Base-by-base conservation (phyloP, 1,140 invertebrate genomes). In the Drepana arcuata region DNA sequence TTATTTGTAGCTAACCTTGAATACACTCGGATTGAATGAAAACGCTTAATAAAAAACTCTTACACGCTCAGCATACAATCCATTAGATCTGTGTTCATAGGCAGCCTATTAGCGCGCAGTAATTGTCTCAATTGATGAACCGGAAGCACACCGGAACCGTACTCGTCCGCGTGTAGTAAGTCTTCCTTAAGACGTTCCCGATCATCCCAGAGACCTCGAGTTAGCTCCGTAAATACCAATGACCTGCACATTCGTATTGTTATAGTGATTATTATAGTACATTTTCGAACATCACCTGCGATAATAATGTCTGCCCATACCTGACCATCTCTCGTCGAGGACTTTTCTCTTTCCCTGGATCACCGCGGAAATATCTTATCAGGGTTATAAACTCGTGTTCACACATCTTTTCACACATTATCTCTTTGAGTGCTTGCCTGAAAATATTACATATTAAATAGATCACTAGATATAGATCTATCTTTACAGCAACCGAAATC, bases 381-480 rank as follows among this genome's bases (percentile, higher is more conserved):
- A 93, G 70, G 4, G 92, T 92, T 6, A 93, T 80, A 45, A 92
- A 90, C 83, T 94, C 92, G 28, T 94, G 92, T 49, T 93, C 90
- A 1, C 87, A 88, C 63, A 93, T 89, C 32, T 88, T 83, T 30
- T 89, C 86, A 18, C 86, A 88, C 60, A 91, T 64, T 14, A 87
- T 64, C 31, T 85, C 81, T 44, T 84, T 74, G 12, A 91, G 45
- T 0, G 87, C 86, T 57, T 87, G 80, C 38, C 87, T 88, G 36
- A 11, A 53, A 59, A 33, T 1, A 35, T 43, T 23, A 34, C 9
- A 31, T n/a, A 7, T 24, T 12, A 10, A 6, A 9, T 33, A 14
- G 4, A 27, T 26, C 6, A 16, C 21, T 23, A 32, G 27, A 11
- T 28, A 24, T 34, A 13, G n/a, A n/a, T 13, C 18, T 24, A 28